A percentile compares a stretch with the other conserved stretches of the same genome.
Conservation (phyloP, 2,797 vertebrate species). For the Esox lucius region DNA sequence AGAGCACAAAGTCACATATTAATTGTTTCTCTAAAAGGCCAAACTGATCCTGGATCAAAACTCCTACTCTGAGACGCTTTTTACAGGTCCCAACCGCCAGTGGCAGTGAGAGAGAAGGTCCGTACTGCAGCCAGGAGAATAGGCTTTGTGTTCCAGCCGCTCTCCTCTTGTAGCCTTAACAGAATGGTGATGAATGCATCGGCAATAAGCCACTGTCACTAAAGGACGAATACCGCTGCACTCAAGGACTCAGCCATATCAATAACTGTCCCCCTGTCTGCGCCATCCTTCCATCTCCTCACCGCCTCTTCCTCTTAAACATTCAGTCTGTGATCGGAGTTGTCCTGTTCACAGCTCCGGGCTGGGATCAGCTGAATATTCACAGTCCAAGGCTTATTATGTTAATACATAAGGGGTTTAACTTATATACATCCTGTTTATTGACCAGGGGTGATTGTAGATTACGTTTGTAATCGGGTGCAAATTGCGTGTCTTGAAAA, state of each 20-base stretch:
- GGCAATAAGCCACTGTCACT: slow-evolving; percentile 67
- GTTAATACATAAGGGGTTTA: neutral
- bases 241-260: slow-evolving; percentile 69
- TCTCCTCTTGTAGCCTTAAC: slow-evolving; percentile 60
- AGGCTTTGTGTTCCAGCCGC: slow-evolving; percentile 16
- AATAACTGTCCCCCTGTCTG: slow-evolving; percentile 70
- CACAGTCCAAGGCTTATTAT: neutral
- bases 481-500: no score
- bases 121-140: slow-evolving; percentile 22
- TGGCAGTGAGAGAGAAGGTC: neutral
- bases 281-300: slow-evolving; percentile 38
- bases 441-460: neutral
- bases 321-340: slow-evolving; percentile 48
- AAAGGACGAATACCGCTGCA: slow-evolving; percentile 65
- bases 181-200: slow-evolving; percentile 73
- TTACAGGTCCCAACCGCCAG: neutral
- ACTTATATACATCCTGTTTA: neutral
- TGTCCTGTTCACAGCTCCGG: slow-evolving; percentile 39
- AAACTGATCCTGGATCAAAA: neutral
- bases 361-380: slow-evolving; percentile 17
- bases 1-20: neutral
- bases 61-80: neutral
- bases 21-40: neutral
- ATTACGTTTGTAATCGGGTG: no score
- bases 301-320: slow-evolving; percentile 54